Percentiles rank a stretch among this genome's conserved stretches.
Evolutionary conservation across 2,797 vertebrate genomes (phyloP).

Genomic region (Scomberomorus guttatus): DNA sequence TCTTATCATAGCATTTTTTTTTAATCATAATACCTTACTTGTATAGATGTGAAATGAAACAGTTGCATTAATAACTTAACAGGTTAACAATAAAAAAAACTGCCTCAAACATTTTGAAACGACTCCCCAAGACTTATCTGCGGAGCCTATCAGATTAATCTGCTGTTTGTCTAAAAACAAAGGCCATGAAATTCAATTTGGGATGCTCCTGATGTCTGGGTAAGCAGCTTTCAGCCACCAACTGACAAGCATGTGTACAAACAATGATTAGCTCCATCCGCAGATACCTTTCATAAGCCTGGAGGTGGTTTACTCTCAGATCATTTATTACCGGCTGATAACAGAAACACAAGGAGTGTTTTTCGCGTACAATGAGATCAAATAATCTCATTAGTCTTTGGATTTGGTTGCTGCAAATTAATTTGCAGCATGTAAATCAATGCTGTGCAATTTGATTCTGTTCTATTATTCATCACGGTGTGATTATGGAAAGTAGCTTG

Average conservation of each 20-base stretch:
- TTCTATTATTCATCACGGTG: slow-evolving; percentile 49
- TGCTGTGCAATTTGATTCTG: slow-evolving; percentile 35
- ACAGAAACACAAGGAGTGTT: slow-evolving; percentile 34
- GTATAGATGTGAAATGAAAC: not conserved
- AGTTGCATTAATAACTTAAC: slow-evolving; percentile 8
- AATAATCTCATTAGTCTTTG: slow-evolving; percentile 62
- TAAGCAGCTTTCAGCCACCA: slow-evolving; percentile 66
- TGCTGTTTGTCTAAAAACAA: slow-evolving; percentile 71
- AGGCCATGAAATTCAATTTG: slow-evolving; percentile 69
- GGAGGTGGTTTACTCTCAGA: slow-evolving; percentile 31
- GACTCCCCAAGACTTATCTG: not conserved
- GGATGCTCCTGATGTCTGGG: slow-evolving; percentile 52
- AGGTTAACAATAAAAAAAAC: slow-evolving; percentile 11
- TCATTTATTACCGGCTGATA: slow-evolving; percentile 54
- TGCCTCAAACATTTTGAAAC: slow-evolving; percentile 6
- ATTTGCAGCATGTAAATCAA: slow-evolving; percentile 56
- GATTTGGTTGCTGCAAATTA: slow-evolving; percentile 53
- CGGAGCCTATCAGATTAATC: slow-evolving; percentile 55
- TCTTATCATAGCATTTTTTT: no score
- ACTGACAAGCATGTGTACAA: slow-evolving; percentile 68
- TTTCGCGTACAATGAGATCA: slow-evolving; percentile 46
- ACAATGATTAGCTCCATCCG: slow-evolving; percentile 70
- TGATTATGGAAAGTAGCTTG: slow-evolving; percentile 59
- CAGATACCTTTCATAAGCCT: slow-evolving; percentile 48
- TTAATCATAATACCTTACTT: not conserved